Evolutionary conservation across 64 coral and sea anemone genomes (phyloP).

Genomic region (Platygyra sinensis): DNA sequence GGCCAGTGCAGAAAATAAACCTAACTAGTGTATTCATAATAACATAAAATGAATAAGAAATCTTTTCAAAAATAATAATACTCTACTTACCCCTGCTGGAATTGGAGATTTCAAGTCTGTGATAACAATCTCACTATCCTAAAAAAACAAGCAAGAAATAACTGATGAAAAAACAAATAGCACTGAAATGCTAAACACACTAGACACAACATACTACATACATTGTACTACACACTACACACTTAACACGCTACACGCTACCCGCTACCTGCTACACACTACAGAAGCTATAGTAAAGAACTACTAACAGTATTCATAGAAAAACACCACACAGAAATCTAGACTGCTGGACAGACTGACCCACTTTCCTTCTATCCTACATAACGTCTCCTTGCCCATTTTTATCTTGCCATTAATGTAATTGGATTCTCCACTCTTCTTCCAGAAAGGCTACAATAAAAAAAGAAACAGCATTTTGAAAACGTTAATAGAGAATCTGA

Average conservation of each 20-base stretch:
- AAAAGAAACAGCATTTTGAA: not conserved
- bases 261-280: no score
- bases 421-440: constrained; percentile 96
- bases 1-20: not conserved
- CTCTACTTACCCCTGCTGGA: constrained; percentile 30
- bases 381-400: constrained; percentile 98
- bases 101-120: constrained; percentile 77
- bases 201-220: no score
- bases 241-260: no score
- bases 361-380: constrained; percentile 99
- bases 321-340: no score
- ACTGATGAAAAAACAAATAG: not conserved
- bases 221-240: no score
- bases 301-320: no score
- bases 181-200: not conserved
- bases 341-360: constrained; percentile 35
- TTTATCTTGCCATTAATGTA: constrained; percentile 93
- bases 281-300: no score
- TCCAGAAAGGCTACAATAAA: constrained; percentile 94
- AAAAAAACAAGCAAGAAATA: not conserved
- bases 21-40: not conserved
- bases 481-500: not conserved
- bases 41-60: not conserved
- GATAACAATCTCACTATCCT: constrained; percentile 96
- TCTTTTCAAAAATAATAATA: no score